Evolutionary conservation across 53 echinoderm and acorn worm species (phyloP), one percentile per base, ranked within the genome.

Genomic region (Patiria pectinifera): DNA sequence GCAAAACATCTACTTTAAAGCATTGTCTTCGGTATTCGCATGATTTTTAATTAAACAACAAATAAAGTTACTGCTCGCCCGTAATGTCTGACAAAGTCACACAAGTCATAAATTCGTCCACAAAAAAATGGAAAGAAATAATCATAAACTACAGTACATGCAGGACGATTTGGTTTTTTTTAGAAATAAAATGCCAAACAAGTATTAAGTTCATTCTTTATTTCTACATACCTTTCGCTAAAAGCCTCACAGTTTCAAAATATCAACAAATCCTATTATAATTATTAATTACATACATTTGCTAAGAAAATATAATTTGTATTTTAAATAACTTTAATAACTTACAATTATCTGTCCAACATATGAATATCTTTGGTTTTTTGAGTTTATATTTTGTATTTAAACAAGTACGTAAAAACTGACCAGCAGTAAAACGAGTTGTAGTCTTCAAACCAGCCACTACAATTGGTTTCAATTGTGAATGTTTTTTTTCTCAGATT

Each of bases 301-400:
- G 23, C 87, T 86, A 77, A 76, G 44, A 87, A 87, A 87, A 87
- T 87, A 88, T 78, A 62, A 10, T 47, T 84, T 71, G 48, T 26
- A 69, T 69, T 88, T 88, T 43, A 78, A 88, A 88, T 78, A 69
- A 47, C 4, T 45, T 48, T 18, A 85, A 71, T 69, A 86, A 86
- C 71, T 6, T 26, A 43, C 35, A 85, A 59, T 69, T 69, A 45
- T 66, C 61, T 10, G 69, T 45, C 85, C 69, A 84, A 84, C 0
- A 48, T 19, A 76, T 88, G 44, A 59, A 62, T 44, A 88, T 88
- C 88, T 88, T 88, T 88, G 88, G 88, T 76, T 78, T 79, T 79
- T n/a, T 74, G 15, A 69, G 15, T 74, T 74, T 4, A 24, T 9
- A n/a, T 24, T 23, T 22, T 23, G 3, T 23, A 22, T 79, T 46